Evolutionary conservation across 2,113 vertebrate genomes (phyloP).

Genomic region (Paralichthys olivaceus): DNA sequence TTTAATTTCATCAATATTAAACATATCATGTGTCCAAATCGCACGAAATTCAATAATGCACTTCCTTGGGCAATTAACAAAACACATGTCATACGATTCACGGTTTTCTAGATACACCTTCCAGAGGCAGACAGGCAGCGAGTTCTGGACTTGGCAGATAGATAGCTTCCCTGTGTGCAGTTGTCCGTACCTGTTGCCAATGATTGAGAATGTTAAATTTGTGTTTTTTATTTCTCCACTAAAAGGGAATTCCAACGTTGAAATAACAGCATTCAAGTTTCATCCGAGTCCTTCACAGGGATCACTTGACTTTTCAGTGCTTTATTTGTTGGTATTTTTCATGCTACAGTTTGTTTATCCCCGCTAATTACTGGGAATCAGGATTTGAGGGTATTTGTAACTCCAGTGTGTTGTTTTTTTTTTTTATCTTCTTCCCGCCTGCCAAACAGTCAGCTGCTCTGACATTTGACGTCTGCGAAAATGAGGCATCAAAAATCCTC

Average conservation of each 20-base stretch:
- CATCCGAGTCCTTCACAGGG: not conserved
- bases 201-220: not conserved
- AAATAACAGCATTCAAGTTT: not conserved
- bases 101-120: too few species aligned
- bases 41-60: not conserved
- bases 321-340: conserved; percentile 36
- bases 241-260: not conserved
- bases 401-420: conserved; percentile 5
- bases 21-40: not conserved
- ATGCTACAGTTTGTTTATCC: conserved; percentile 55
- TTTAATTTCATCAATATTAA: too few species aligned
- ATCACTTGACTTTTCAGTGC: conserved; percentile 3
- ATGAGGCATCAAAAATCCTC: conserved; percentile 56
- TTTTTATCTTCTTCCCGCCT: conserved; percentile 7
- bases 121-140: too few species aligned
- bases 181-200: not conserved
- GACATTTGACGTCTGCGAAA: conserved; percentile 57
- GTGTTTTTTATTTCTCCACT: not conserved
- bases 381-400: conserved; percentile 45
- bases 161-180: not conserved
- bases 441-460: conserved; percentile 54
- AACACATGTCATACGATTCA: too few species aligned
- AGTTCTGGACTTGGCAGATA: too few species aligned
- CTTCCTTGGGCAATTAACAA: too few species aligned
- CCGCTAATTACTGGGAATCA: conserved; percentile 52